Evolutionary conservation across 2,888 invertebrate species (phyloP), one percentile per base, ranked within the genome.

Genomic region (Antheraea yamamai): DNA sequence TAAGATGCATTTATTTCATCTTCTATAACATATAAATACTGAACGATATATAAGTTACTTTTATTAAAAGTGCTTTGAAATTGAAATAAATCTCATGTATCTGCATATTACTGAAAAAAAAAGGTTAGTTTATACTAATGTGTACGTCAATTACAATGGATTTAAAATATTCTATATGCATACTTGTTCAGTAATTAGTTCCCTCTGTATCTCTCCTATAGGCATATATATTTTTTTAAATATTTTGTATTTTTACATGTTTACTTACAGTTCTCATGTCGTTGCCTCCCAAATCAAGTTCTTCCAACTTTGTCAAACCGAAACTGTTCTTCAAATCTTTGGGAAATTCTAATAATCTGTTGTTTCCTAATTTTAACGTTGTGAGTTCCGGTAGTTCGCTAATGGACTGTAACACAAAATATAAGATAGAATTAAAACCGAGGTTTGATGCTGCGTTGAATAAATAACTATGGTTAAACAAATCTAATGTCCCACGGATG

Each of bases 261-360:
- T 73, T 76, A 79, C 80, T 86, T 90, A 94, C 94, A 85, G 90
- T 88, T 88, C 92, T 88, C 85, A 94, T 92, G 74, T 94, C 93
- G 79, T 95, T 95, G 77, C 92, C 92, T 77, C 93, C 91, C 74
- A 95, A 87, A 80, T 95, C 91, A 39, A 95, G 81, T 79, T 92
- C 91, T 82, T 90, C 85, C 75, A 95, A 83, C 79, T 93, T 91
- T 18, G 85, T 91, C 75, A 89, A 79, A 35, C 84, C 86, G 75
- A 92, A 91, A 84, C 89, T 88, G 77, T 91, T 95, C 80, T 91
- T 92, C 76, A 94, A 87, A 80, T 95, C 95, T 77, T 88, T 88
- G 0, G 95, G 93, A 78, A 93, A 92, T 75, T 92, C 90, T 66
- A 91, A 86, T 35, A 95, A 82, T 51, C 92, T 86, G 80, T 95